These are phyloP conservation scores for Diarsia mendica DNA, from an alignment of 2,888 invertebrate genomes.

Conservation along the genomic window DNA sequence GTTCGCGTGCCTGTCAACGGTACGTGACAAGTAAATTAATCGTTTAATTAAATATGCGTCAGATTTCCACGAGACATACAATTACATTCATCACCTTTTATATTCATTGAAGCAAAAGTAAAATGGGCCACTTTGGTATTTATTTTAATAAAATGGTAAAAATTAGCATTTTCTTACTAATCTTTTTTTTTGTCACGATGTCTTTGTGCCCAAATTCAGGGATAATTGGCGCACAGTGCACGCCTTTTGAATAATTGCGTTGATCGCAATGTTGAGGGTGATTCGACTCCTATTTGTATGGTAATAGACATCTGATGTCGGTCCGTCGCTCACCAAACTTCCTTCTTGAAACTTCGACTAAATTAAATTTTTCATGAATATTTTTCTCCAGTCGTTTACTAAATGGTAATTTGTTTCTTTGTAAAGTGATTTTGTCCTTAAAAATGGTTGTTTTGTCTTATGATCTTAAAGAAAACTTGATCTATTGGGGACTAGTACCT, in stretches of 20 bases:
- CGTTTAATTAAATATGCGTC: constrained; percentile 42
- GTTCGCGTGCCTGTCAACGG: constrained; percentile 35
- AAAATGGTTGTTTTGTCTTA: constrained; percentile 11
- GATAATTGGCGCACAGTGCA: constrained; percentile 32
- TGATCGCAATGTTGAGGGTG: constrained; percentile 47
- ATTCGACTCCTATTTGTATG: constrained; percentile 64
- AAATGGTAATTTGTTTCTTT: constrained; percentile 46
- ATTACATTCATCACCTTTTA: constrained; percentile 30
- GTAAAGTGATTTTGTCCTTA: constrained; percentile 31
- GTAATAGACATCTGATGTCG: constrained; percentile 61
- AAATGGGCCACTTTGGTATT: constrained; percentile 2
- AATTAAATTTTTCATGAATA: constrained; percentile 60
- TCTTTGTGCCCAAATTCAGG: constrained; percentile 30
- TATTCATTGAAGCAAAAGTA: constrained; percentile 14
- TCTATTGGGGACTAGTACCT: neutral
- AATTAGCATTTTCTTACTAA: constrained; percentile 23
- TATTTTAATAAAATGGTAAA: constrained; percentile 11
- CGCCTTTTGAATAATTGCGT: constrained; percentile 43
- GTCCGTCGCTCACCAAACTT: constrained; percentile 44
- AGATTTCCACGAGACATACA: constrained; percentile 21
- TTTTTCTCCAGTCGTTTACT: constrained; percentile 37
- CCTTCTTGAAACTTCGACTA: constrained; percentile 35
- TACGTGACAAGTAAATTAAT: constrained; percentile 31
- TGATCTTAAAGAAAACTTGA: neutral
- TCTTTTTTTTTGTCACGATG: constrained; percentile 13